Base-by-base conservation (phyloP, 2,797 vertebrate genomes). In the Limnodromus scolopaceus region DNA sequence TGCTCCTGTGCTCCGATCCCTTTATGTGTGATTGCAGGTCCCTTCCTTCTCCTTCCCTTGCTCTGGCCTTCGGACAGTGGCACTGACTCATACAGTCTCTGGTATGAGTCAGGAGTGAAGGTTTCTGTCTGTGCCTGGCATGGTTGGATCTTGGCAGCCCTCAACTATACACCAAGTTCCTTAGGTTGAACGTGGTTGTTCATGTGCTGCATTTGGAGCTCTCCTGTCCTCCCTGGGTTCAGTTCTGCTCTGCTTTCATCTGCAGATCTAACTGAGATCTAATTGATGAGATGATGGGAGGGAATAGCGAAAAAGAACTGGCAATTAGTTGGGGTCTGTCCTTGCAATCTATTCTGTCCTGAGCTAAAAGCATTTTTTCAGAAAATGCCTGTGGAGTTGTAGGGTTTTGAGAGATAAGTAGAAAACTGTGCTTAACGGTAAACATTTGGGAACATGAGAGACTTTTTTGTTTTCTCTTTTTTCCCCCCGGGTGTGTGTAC, bases 121-220 rank as follows among this genome's bases (percentile, higher is more conserved):
- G 4, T 23, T 83, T 74, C 25, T 34, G 58, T 38, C 27, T 70
- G 48, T 84, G 61, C 25, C 41, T 54, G 24, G 18, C n/a, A 13
- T 14, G 23, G 63, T 0, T 65, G 23, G 24, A 17, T 76, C 54
- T 77, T 76, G 53, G 49, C 39, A 81, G 9, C 34, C 24, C 19
- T 53, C 16, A 36, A 34, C 71, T 51, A 28, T 5, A 23, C 6
- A 16, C 11, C 10, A 18, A 6, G 28, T 48, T 78, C 41, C 46
- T 32, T 34, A 11, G 38, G 28, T 20, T 65, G 51, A 36, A 58
- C 0, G 0, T 41, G 28, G 4, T 22, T n/a, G 9, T 61, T 76
- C 10, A 6, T 11, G 25, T 87, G 46, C 43, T 83, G 55, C 49
- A 27, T 71, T 78, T 87, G 77, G 36, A 87, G 36, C 16, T 89